These are phyloP conservation scores for Cecidostiba fungosa DNA, from an alignment of 2,888 invertebrate species.

Conservation along the genomic window DNA sequence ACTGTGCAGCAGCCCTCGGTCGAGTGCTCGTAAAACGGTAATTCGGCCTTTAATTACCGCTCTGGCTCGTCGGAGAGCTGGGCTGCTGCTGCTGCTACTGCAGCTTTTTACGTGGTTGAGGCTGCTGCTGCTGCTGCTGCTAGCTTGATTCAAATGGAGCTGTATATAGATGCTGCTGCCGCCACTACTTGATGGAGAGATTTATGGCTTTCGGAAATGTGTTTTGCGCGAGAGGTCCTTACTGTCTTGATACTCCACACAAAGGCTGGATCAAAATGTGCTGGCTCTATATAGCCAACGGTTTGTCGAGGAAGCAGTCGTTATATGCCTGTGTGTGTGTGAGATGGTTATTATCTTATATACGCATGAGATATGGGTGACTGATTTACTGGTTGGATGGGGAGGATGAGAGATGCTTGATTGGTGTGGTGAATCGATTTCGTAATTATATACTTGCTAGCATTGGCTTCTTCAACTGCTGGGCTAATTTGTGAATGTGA, in stretches of 20 bases:
- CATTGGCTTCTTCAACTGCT: too few relatives aligned
- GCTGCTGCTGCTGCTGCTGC: background rate
- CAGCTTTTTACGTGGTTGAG: conserved; percentile 19
- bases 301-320: background rate
- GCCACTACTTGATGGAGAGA: conserved; percentile 37
- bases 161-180: background rate
- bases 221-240: conserved; percentile 39
- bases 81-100: background rate
- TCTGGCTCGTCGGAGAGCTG: conserved; percentile 5
- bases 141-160: conserved; percentile 27
- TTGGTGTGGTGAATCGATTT: too few relatives aligned
- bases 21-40: conserved; percentile 53
- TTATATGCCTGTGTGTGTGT: background rate
- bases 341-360: background rate
- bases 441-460: too few relatives aligned
- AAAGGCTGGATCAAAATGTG: conserved; percentile 37
- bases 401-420: background rate
- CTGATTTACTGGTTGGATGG: background rate
- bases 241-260: conserved; percentile 41
- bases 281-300: background rate
- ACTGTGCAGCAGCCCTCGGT: conserved; percentile 23
- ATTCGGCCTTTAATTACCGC: conserved; percentile 55
- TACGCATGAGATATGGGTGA: too few relatives aligned
- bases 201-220: conserved; percentile 47
- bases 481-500: too few relatives aligned